Base-by-base conservation (phyloP, 2,113 vertebrate species). In the Alligator sinensis region DNA sequence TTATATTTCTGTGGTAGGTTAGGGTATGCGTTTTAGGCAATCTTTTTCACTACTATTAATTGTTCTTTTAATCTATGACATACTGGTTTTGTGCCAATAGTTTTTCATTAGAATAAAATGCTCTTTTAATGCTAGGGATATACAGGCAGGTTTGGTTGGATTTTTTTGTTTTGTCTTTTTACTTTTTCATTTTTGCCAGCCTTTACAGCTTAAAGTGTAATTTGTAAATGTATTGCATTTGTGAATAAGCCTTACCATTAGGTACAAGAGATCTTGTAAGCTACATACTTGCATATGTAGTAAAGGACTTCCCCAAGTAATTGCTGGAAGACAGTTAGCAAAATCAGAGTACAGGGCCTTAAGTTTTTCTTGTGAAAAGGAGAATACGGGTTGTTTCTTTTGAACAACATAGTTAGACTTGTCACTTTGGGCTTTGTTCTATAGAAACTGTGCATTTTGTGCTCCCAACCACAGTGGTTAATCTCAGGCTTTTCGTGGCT, bases 1-100 rank as follows among this genome's bases (percentile, higher is more conserved):
- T 99, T 99, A 98, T 99, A 98, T 98, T 98, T 98, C 98, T 97
- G 98, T 98, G 98, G 97, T 99, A 98, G 98, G 98, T 98, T 98
- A 98, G 98, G 97, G 96, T 98, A 98, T 97, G 98, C 95, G 98
- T 97, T 98, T 97, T 98, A 98, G 98, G 98, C 98, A 98, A 98
- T 98, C 98, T 98, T 98, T 98, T 98, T 95, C 97, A 98, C 97
- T 93, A 96, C 93, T 97, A 91, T 96, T 95, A 98, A 96, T 96
- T 95, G 97, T 99, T 98, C 98, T 98, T 99, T 98, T 98, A 98
- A 98, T 98, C 98, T 98, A 98, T 98, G 97, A 91, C 97, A 96
- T 96, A 97, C 97, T 97, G 97, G 96, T 95, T 98, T 98, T 97
- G 98, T 99, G 98, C 98, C 98, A 98, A 97, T 97, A 97, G 91